Evolutionary conservation across 2,797 vertebrate genomes (phyloP).

Genomic region (Danio aesculapii): DNA sequence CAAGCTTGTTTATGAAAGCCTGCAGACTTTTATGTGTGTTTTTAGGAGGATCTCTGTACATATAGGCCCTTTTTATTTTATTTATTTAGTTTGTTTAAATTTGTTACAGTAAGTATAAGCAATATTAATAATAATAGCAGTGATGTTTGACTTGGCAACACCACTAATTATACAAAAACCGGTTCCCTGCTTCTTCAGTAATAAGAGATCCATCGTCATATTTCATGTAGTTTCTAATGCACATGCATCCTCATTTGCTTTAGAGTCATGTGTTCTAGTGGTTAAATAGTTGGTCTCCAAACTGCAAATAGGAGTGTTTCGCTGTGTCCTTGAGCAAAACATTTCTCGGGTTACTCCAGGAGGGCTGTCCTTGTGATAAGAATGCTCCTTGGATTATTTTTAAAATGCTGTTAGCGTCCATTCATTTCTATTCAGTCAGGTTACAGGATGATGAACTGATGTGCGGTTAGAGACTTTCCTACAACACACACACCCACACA

Average conservation of each 20-base stretch:
- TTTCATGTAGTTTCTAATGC: not conserved
- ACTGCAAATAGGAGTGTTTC: not conserved
- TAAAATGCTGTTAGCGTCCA: conserved; percentile 6
- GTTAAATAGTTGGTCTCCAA: conserved; percentile 5
- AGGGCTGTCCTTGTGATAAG: not conserved
- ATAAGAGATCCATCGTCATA: not conserved
- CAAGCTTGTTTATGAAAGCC: too few species aligned
- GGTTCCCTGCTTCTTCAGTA: not conserved
- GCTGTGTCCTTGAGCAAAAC: not conserved
- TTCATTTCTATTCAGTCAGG: not conserved
- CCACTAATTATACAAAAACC: not conserved
- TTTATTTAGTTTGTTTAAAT: not conserved
- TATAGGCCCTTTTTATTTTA: too few species aligned
- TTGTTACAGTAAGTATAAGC: not conserved
- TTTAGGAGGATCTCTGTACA: too few species aligned
- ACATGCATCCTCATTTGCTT: not conserved
- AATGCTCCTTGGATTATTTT: not conserved
- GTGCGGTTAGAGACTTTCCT: not conserved
- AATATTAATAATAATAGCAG: not conserved
- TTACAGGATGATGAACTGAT: not conserved
- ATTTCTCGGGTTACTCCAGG: not conserved
- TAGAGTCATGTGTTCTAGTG: not conserved
- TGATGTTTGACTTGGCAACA: not conserved
- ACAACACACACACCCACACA: not conserved
- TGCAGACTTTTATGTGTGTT: too few species aligned